Evolutionary conservation across 2,888 invertebrate genomes (phyloP).

Genomic region (Apodemia mormo): DNA sequence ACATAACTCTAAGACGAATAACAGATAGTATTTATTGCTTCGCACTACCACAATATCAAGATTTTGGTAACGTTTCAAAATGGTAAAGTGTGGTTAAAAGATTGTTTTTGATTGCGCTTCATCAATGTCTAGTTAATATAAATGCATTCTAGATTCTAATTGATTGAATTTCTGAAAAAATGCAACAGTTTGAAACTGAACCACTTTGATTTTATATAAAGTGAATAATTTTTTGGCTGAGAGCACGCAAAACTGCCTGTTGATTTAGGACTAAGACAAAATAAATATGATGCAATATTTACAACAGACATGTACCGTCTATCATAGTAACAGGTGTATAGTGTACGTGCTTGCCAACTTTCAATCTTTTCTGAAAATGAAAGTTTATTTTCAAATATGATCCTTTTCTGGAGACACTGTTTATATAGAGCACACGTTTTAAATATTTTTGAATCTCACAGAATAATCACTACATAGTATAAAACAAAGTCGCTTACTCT

Average conservation of each 20-base stretch:
- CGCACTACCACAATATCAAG: too few species aligned
- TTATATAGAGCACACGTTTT: too few species aligned
- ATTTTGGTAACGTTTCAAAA: too few species aligned
- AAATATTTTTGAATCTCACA: too few species aligned
- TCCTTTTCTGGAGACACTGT: background rate
- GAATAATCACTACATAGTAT: too few species aligned
- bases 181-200: background rate
- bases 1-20: too few species aligned
- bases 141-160: too few species aligned
- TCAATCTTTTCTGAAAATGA: background rate
- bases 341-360: conserved; percentile 3
- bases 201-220: background rate
- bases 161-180: background rate
- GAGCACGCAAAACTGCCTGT: background rate
- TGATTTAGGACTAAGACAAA: background rate
- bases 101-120: too few species aligned
- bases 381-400: background rate
- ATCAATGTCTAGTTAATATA: too few species aligned
- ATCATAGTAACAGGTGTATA: conserved; percentile 9
- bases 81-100: too few species aligned
- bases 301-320: background rate
- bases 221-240: background rate
- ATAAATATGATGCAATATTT: conserved; percentile 8
- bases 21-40: too few species aligned
- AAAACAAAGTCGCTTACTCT: too few species aligned